Evolutionary conservation across 2,113 vertebrate genomes (phyloP).

Genomic region (Oceanodroma tethys): DNA sequence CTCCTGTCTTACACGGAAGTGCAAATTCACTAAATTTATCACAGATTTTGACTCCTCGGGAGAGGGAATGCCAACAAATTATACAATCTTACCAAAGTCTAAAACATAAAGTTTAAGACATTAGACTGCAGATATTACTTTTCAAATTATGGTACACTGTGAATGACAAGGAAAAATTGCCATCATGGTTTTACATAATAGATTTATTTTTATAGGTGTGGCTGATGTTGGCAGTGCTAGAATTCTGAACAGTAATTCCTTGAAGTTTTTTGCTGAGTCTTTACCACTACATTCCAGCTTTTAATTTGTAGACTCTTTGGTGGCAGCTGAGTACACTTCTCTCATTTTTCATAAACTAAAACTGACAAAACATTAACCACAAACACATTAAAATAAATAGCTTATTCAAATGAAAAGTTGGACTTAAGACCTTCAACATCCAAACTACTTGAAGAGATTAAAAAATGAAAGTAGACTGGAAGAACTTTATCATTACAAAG

Average conservation of each 20-base stretch:
- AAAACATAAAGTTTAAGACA: not conserved
- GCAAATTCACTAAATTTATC: not conserved
- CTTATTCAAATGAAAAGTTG: not conserved
- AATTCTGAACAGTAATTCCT: not conserved
- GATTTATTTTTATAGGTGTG: not conserved
- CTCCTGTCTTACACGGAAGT: not conserved
- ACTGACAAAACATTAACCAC: not conserved
- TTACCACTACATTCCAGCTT: not conserved
- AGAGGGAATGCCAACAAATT: not conserved
- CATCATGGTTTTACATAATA: not conserved
- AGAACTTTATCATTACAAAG: not conserved
- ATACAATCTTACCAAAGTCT: not conserved
- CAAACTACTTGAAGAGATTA: not conserved
- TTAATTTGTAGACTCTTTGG: not conserved
- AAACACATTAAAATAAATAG: not conserved
- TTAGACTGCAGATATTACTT: not conserved
- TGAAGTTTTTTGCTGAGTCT: not conserved
- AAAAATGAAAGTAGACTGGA: not conserved
- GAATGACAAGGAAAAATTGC: not conserved
- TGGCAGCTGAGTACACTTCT: not conserved
- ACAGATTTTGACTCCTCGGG: not conserved
- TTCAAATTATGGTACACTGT: not conserved
- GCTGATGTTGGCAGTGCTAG: not conserved
- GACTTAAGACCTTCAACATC: not conserved
- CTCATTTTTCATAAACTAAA: not conserved